phyloP scores from a whole-genome alignment of 2,797 vertebrate genomes.

The Benthosema pterotum region DNA sequence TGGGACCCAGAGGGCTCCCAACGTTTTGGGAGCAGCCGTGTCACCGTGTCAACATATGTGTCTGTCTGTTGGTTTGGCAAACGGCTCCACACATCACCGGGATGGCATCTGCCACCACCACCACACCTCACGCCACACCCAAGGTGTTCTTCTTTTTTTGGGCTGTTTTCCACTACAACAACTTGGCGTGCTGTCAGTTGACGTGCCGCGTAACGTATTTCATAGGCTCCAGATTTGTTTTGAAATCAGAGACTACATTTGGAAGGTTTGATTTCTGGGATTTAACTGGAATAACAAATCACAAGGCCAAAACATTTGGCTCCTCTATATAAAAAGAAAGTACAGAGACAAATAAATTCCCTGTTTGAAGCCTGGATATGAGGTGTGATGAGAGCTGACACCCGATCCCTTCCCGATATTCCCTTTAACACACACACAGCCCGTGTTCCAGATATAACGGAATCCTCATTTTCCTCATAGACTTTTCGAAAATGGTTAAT shows the following conservation, averaged over 20 bases:
- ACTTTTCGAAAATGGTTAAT: no score
- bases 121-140: slow-evolving; percentile 54
- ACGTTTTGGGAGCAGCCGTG: slow-evolving; percentile 65
- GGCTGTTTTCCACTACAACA: no score
- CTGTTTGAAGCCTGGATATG: slow-evolving; percentile 3
- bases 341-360: background rate
- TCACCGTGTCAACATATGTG: slow-evolving; percentile 65
- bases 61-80: slow-evolving; percentile 68
- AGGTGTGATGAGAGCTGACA: slow-evolving; percentile 6
- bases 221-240: no score
- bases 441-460: no score
- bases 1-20: slow-evolving; percentile 43
- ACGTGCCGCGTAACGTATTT: no score
- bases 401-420: slow-evolving; percentile 20
- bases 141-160: slow-evolving; percentile 48
- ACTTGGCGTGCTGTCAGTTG: no score
- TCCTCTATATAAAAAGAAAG: no score
- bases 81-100: slow-evolving; percentile 47
- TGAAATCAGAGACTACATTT: no score
- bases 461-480: no score
- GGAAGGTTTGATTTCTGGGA: no score
- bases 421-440: slow-evolving; percentile 15
- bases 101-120: slow-evolving; percentile 64
- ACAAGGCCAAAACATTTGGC: no score
- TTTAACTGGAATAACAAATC: no score